Conservation (phyloP, 2,797 vertebrate genomes). For the Loriculus beryllinus region DNA sequence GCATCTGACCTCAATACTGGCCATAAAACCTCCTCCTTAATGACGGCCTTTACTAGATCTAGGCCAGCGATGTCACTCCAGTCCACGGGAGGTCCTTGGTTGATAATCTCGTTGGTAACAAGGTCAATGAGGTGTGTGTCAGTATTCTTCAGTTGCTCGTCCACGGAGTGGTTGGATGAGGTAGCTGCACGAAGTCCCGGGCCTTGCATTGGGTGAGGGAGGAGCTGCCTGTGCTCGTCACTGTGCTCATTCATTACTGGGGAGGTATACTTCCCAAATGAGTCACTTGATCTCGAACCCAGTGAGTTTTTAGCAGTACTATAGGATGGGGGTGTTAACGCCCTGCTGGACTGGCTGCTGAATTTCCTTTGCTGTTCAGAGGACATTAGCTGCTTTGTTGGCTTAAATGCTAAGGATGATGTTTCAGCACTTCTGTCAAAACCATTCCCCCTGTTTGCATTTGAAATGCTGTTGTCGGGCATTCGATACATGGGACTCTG, state of each 20-base stretch:
- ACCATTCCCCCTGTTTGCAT: slow-evolving; percentile 90
- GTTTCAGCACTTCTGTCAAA: slow-evolving; percentile 94
- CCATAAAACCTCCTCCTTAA: slow-evolving; percentile 99
- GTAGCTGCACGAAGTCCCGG: slow-evolving; percentile 89
- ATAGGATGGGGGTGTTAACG: slow-evolving; percentile 92
- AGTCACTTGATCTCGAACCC: slow-evolving; percentile 86
- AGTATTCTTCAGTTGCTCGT: slow-evolving; percentile 96
- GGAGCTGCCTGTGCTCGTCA: slow-evolving; percentile 91
- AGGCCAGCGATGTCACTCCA: slow-evolving; percentile 98
- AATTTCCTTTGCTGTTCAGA: slow-evolving; percentile 96
- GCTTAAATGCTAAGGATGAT: slow-evolving; percentile 93
- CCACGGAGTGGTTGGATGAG: slow-evolving; percentile 92
- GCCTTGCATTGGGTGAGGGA: slow-evolving; percentile 87
- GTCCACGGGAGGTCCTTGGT: slow-evolving; percentile 93
- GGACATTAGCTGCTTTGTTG: slow-evolving; percentile 92
- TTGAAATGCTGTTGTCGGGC: slow-evolving; percentile 91
- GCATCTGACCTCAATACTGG: slow-evolving; percentile 96
- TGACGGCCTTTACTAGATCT: slow-evolving; percentile 93
- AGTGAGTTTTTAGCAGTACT: slow-evolving; percentile 90
- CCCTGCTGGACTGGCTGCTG: slow-evolving; percentile 88
- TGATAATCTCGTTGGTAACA: slow-evolving; percentile 95
- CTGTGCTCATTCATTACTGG: slow-evolving; percentile 87
- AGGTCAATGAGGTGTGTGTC: slow-evolving; percentile 94
- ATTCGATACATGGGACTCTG: slow-evolving; percentile 98
- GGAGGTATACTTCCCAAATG: slow-evolving; percentile 92